These are phyloP conservation scores for Elgaria multicarinata DNA, from an alignment of 2,113 vertebrate genomes.

Conservation along the genomic window DNA sequence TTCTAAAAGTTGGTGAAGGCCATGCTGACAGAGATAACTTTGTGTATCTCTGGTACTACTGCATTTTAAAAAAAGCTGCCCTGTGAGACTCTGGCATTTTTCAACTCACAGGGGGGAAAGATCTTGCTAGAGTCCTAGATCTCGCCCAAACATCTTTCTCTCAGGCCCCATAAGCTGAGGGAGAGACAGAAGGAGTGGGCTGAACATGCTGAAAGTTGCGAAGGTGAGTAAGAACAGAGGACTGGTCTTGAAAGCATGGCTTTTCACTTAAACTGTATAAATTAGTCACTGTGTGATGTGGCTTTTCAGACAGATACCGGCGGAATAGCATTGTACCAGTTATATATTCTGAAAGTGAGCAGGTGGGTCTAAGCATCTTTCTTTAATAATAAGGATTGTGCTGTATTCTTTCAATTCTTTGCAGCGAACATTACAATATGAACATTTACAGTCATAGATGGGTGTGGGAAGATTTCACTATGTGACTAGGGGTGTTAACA, in stretches of 20 bases:
- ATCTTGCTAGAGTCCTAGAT: not conserved
- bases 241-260: not conserved
- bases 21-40: not conserved
- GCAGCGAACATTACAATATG: too few species aligned
- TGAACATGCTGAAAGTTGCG: not conserved
- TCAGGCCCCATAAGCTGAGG: too few species aligned
- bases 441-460: too few species aligned
- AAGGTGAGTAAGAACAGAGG: not conserved
- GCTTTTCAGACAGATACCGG: not conserved
- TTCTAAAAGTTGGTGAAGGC: not conserved
- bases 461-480: too few species aligned
- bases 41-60: not conserved
- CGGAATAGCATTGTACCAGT: not conserved
- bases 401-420: too few species aligned
- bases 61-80: not conserved
- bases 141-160: not conserved
- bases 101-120: not conserved
- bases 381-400: not conserved
- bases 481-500: too few species aligned
- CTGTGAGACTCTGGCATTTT: not conserved
- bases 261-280: not conserved
- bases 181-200: not conserved
- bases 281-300: not conserved
- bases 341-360: not conserved
- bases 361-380: not conserved